phyloP scores from a whole-genome alignment of 2,113 vertebrate species.

The Pachycephala philippinensis region DNA sequence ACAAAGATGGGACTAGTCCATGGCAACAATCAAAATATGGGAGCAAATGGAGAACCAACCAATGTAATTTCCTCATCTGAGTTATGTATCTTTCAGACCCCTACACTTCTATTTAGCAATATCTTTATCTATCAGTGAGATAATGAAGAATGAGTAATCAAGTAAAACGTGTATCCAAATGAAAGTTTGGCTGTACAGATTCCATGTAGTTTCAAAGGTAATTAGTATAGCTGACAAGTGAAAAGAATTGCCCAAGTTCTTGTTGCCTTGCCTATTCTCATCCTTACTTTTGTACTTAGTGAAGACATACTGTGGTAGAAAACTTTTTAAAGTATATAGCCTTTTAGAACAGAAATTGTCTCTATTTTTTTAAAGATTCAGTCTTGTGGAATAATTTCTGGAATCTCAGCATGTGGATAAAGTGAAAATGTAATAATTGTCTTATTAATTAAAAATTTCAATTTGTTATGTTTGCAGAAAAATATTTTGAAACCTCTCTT shows the following conservation, averaged over 20 bases:
- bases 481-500: background rate
- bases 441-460: background rate
- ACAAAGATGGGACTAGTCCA: background rate
- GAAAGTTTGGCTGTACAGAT: background rate
- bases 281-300: background rate
- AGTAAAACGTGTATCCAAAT: background rate
- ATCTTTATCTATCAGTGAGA: background rate
- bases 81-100: background rate
- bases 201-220: background rate
- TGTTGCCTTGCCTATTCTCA: background rate
- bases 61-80: background rate
- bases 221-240: background rate
- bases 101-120: background rate
- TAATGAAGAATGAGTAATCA: background rate
- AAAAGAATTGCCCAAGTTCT: background rate
- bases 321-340: background rate
- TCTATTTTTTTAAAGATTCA: background rate
- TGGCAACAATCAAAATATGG: background rate
- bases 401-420: background rate
- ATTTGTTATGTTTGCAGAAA: background rate
- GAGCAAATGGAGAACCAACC: background rate
- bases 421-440: background rate
- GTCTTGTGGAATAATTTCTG: background rate
- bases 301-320: background rate
- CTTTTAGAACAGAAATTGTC: background rate